Evolutionary conservation across 2,888 invertebrate genomes (phyloP).

Genomic region (Rhodophaea formosa): DNA sequence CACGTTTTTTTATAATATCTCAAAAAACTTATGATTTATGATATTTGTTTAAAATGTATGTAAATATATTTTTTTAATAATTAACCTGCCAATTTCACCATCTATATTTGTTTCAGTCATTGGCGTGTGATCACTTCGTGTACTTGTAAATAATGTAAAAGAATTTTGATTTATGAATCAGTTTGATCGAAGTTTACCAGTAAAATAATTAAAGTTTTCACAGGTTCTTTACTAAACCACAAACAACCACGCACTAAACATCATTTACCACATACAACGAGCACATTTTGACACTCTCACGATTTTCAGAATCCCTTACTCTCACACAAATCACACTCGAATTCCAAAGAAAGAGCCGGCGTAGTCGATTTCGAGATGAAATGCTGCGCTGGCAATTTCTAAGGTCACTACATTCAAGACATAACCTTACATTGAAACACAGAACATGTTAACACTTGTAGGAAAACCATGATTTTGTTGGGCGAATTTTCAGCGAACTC

Average conservation of each 20-base stretch:
- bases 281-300: slow-evolving; percentile 10
- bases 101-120: no score
- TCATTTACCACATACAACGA: slow-evolving; percentile 2
- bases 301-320: slow-evolving; percentile 31
- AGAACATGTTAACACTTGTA: slow-evolving; percentile 24
- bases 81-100: no score
- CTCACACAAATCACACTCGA: slow-evolving; percentile 23
- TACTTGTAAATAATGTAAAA: not conserved
- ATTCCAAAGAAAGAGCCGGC: slow-evolving; percentile 2
- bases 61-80: no score
- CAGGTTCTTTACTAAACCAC: not conserved
- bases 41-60: no score
- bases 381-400: slow-evolving; percentile 6
- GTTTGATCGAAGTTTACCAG: not conserved
- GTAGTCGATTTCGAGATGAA: slow-evolving; percentile 8
- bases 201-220: not conserved
- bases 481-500: slow-evolving; percentile 35
- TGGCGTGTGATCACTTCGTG: not conserved
- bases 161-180: no score
- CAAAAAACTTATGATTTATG: no score
- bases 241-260: slow-evolving; percentile 6
- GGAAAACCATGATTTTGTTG: slow-evolving; percentile 25
- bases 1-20: not conserved
- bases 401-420: slow-evolving; percentile 7
- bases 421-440: slow-evolving; percentile 25